Evolutionary conservation across 1,140 invertebrate species (phyloP).

Genomic region (Luehdorfia chinensis): DNA sequence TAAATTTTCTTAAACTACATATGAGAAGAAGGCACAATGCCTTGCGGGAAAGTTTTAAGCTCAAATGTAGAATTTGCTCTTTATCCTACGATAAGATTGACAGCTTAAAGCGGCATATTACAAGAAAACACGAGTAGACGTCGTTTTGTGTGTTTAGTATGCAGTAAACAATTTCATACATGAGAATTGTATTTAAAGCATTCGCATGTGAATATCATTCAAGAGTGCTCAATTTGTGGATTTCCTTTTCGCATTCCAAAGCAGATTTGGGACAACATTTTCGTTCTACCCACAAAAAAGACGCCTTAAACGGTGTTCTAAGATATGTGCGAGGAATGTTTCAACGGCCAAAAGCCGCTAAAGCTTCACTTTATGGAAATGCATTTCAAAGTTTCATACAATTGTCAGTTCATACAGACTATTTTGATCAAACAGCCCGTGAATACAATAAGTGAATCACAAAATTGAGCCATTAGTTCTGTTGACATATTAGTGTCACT

Average conservation of each 20-base stretch:
- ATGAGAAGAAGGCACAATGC: slow-evolving; percentile 69
- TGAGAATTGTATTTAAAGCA: slow-evolving; percentile 55
- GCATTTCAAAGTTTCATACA: slow-evolving; percentile 62
- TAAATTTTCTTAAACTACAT: slow-evolving; percentile 57
- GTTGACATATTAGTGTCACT: slow-evolving; percentile 44
- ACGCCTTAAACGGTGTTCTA: slow-evolving; percentile 58
- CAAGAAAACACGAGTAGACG: slow-evolving; percentile 59
- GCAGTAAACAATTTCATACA: slow-evolving; percentile 59
- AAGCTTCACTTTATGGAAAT: slow-evolving; percentile 61
- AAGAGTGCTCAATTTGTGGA: slow-evolving; percentile 58
- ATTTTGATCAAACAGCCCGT: slow-evolving; percentile 51
- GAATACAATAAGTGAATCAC: slow-evolving; percentile 23
- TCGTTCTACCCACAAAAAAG: slow-evolving; percentile 59
- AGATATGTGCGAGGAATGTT: slow-evolving; percentile 55
- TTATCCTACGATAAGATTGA: slow-evolving; percentile 66
- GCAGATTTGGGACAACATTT: slow-evolving; percentile 62
- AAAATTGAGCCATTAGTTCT: slow-evolving; percentile 60
- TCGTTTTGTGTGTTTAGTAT: slow-evolving; percentile 55
- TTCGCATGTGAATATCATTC: slow-evolving; percentile 50
- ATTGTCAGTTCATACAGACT: slow-evolving; percentile 50
- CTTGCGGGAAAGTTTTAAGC: slow-evolving; percentile 52
- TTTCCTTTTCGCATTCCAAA: slow-evolving; percentile 57
- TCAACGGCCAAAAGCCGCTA: slow-evolving; percentile 55
- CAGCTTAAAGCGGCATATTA: slow-evolving; percentile 60
- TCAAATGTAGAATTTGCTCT: slow-evolving; percentile 64